phyloP scores from a whole-genome alignment of 1,140 invertebrate genomes.

The Monomorium pharaonis region DNA sequence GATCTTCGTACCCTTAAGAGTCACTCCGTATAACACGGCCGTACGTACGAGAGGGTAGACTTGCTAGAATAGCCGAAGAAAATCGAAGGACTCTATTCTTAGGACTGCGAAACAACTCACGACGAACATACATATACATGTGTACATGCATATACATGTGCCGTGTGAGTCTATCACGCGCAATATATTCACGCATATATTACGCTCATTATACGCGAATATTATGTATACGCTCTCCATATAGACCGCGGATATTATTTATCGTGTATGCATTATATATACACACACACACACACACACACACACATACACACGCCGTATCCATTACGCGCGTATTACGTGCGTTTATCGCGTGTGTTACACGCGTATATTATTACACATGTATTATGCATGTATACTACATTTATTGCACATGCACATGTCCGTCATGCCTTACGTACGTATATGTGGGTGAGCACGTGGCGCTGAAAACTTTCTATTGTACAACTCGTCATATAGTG shows the following conservation, averaged over 20 bases:
- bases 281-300: no score
- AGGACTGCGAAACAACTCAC: constrained; percentile 23
- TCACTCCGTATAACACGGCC: constrained; percentile 15
- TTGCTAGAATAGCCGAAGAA: constrained; percentile 47
- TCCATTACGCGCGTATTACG: background rate
- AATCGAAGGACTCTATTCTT: constrained; percentile 58
- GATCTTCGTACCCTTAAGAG: background rate
- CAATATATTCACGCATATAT: constrained; percentile 50
- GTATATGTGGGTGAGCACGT: constrained; percentile 25
- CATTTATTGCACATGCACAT: constrained; percentile 13
- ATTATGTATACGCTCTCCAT: background rate
- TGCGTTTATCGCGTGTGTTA: constrained; percentile 8
- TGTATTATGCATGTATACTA: background rate
- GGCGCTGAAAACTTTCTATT: constrained; percentile 49
- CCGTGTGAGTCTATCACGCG: constrained; percentile 7
- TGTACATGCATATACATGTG: constrained; percentile 10
- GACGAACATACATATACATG: constrained; percentile 11
- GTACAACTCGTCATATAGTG: background rate
- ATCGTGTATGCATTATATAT: background rate
- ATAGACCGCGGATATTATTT: background rate
- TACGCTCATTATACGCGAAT: constrained; percentile 1
- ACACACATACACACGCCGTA: background rate
- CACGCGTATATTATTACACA: constrained; percentile 19
- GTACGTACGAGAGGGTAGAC: constrained; percentile 3
- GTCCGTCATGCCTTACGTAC: background rate